These are phyloP conservation scores for Ichneumoninae sp. DNA, from an alignment of 2,888 invertebrate species.

Conservation along the genomic window DNA sequence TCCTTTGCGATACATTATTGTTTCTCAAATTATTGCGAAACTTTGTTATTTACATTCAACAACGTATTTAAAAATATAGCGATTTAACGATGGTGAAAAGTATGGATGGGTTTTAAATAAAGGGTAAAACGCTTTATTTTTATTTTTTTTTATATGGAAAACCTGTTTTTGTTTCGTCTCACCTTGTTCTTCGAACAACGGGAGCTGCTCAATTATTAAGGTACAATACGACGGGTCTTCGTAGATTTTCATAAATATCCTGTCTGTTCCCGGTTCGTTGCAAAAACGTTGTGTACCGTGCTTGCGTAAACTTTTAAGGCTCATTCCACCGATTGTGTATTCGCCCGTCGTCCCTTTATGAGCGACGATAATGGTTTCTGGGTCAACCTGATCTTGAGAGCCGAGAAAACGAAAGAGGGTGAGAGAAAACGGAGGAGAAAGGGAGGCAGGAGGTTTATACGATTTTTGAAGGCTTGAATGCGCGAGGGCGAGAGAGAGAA, in stretches of 20 bases:
- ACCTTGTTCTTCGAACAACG: background rate
- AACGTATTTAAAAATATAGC: too few relatives aligned
- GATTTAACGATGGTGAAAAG: too few relatives aligned
- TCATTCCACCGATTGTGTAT: slow-evolving; percentile 45
- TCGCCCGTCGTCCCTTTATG: slow-evolving; percentile 27
- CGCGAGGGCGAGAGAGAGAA: background rate
- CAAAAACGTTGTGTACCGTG: slow-evolving; percentile 5
- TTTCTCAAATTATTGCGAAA: too few relatives aligned
- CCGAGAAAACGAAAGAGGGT: slow-evolving; percentile 18
- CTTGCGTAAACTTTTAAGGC: slow-evolving; percentile 41
- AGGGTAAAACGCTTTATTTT: too few relatives aligned
- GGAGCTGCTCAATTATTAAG: background rate
- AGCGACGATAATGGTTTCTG: slow-evolving; percentile 46
- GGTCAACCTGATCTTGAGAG: slow-evolving; percentile 53
- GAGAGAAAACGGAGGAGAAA: slow-evolving; percentile 1
- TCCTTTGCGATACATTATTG: too few relatives aligned
- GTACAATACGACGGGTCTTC: background rate
- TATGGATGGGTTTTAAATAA: too few relatives aligned
- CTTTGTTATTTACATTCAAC: too few relatives aligned
- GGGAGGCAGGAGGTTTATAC: slow-evolving; percentile 19
- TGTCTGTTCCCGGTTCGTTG: slow-evolving; percentile 28
- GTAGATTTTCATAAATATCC: background rate
- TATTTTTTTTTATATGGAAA: too few relatives aligned
- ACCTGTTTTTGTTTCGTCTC: slow-evolving; percentile 3
- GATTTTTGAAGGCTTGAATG: slow-evolving; percentile 18